Evolutionary conservation across 2,113 vertebrate species (phyloP).

Genomic region (Cheirogaleus medius): DNA sequence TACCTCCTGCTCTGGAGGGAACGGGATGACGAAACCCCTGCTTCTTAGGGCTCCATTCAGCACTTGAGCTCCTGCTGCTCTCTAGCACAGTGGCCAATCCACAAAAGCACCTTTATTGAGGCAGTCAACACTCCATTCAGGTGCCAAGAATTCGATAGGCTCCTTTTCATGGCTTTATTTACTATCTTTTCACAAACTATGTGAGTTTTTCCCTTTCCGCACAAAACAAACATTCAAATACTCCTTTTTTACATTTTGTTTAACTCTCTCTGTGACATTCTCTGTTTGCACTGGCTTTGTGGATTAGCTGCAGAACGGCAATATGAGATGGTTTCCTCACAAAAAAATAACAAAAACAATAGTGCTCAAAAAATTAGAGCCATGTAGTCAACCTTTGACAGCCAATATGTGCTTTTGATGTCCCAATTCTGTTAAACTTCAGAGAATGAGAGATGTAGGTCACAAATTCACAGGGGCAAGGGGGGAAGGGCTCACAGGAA

Average conservation of each 20-base stretch:
- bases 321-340: not conserved
- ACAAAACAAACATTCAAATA: constrained; percentile 56
- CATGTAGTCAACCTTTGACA: not conserved
- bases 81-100: constrained; percentile 49
- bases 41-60: constrained; percentile 78
- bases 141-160: constrained; percentile 76
- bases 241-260: not conserved
- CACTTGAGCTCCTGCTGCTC: constrained; percentile 78
- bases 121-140: constrained; percentile 51
- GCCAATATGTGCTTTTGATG: not conserved
- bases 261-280: not conserved
- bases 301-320: not conserved
- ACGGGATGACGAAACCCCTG: constrained; percentile 47
- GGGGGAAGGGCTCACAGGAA: not conserved
- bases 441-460: not conserved
- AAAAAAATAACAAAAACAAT: not conserved
- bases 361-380: not conserved
- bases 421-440: not conserved
- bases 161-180: constrained; percentile 74
- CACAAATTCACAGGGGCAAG: not conserved
- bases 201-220: constrained; percentile 29
- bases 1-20: constrained; percentile 48
- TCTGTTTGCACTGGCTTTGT: not conserved
- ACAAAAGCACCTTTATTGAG: constrained; percentile 79
- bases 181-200: constrained; percentile 64